These are phyloP conservation scores for Cnemophilus loriae DNA, from an alignment of 2,113 vertebrate genomes.

Conservation along the genomic window DNA sequence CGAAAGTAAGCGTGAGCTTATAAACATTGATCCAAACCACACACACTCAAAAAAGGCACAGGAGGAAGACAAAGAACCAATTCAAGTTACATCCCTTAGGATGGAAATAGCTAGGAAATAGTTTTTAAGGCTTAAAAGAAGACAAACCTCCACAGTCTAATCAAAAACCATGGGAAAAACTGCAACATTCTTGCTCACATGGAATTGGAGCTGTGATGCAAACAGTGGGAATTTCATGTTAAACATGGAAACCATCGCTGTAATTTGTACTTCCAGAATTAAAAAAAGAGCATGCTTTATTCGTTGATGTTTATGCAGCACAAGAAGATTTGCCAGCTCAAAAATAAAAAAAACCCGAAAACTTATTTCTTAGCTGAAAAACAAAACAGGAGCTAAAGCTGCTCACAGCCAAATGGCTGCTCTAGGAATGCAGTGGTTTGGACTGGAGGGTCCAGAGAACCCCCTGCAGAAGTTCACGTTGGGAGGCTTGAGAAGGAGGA, in stretches of 20 bases:
- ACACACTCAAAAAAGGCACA: background rate
- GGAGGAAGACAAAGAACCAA: background rate
- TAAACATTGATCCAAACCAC: conserved; percentile 10
- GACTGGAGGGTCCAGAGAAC: background rate
- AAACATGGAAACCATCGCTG: background rate
- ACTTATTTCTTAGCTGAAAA: background rate
- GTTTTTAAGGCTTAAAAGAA: background rate
- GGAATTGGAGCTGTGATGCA: background rate
- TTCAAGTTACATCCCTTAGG: background rate
- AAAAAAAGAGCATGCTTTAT: background rate
- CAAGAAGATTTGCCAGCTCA: background rate
- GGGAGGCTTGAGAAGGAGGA: background rate
- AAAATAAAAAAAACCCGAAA: background rate
- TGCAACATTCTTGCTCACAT: background rate
- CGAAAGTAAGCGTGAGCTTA: background rate
- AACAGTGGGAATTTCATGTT: background rate
- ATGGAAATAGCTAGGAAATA: background rate
- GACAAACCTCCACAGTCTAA: background rate
- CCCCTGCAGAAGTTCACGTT: background rate
- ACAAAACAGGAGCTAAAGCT: background rate
- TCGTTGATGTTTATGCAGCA: background rate
- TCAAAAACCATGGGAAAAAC: background rate
- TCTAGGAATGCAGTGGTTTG: background rate
- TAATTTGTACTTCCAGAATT: background rate
- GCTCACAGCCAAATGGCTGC: background rate